Conservation (phyloP, 2,797 vertebrate genomes). For the Halcyon smyrnensis region DNA sequence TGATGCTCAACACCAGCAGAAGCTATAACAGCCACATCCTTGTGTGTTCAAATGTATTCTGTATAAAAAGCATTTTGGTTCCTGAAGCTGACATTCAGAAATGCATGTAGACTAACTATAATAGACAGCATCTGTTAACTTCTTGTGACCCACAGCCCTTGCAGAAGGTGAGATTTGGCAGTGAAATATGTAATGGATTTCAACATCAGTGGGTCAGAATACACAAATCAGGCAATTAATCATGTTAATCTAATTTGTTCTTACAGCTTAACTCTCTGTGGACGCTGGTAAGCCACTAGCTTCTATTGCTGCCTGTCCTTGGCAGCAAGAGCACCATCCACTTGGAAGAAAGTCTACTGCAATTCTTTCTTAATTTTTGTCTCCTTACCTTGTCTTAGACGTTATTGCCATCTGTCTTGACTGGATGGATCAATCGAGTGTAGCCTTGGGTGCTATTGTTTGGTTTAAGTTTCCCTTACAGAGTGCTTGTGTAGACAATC, state of each 20-base stretch:
- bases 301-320: neutral
- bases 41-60: neutral
- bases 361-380: neutral
- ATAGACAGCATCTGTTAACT: neutral
- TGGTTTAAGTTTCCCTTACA: neutral
- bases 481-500: neutral
- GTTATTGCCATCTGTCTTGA: neutral
- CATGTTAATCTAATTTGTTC: neutral
- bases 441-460: neutral
- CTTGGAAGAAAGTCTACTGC: neutral
- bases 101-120: neutral
- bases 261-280: neutral
- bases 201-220: constrained; percentile 5
- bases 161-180: neutral
- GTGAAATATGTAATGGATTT: neutral
- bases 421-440: neutral
- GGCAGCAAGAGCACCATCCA: neutral
- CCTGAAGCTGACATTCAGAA: neutral
- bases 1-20: neutral
- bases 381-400: neutral
- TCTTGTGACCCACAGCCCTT: neutral
- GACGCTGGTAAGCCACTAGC: neutral
- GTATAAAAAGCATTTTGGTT: neutral
- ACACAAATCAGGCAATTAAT: neutral
- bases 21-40: neutral